Evolutionary conservation across 2,888 invertebrate species (phyloP).

Genomic region (Thymelicus acteon): DNA sequence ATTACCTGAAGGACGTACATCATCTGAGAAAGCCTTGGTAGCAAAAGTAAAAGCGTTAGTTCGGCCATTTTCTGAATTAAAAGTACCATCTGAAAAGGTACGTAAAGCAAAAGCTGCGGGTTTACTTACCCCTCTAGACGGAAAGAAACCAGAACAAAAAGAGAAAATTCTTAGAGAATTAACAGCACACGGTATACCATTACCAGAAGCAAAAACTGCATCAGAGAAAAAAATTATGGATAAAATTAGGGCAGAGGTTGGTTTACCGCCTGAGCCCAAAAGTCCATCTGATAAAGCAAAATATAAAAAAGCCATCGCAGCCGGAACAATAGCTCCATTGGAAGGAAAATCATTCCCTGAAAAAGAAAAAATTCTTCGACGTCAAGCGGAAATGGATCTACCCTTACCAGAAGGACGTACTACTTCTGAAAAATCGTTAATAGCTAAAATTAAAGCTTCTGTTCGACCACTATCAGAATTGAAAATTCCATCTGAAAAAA

Average conservation of each 20-base stretch:
- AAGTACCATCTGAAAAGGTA: slow-evolving; percentile 26
- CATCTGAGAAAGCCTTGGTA: slow-evolving; percentile 47
- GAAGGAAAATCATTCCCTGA: slow-evolving; percentile 49
- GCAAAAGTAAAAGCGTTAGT: slow-evolving; percentile 33
- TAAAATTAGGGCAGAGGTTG: slow-evolving; percentile 43
- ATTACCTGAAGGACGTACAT: slow-evolving; percentile 37
- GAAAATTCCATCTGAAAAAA: slow-evolving; percentile 44
- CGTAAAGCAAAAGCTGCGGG: slow-evolving; percentile 47
- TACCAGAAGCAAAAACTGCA: slow-evolving; percentile 45
- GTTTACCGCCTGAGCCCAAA: slow-evolving; percentile 29
- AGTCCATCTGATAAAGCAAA: slow-evolving; percentile 43
- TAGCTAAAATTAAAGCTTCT: slow-evolving; percentile 46
- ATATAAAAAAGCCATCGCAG: slow-evolving; percentile 45
- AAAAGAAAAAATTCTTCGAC: slow-evolving; percentile 48
- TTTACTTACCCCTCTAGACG: slow-evolving; percentile 47
- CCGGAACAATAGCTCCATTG: slow-evolving; percentile 50
- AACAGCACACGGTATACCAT: slow-evolving; percentile 43
- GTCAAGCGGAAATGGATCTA: slow-evolving; percentile 45
- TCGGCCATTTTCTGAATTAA: background rate
- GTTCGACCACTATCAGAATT: slow-evolving; percentile 43
- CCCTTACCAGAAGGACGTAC: slow-evolving; percentile 38
- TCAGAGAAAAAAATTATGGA: slow-evolving; percentile 47
- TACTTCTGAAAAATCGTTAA: slow-evolving; percentile 44
- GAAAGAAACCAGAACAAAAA: slow-evolving; percentile 42
- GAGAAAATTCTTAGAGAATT: slow-evolving; percentile 48